Conservation (phyloP, 2,113 vertebrate genomes). For the Peromyscus californicus region DNA sequence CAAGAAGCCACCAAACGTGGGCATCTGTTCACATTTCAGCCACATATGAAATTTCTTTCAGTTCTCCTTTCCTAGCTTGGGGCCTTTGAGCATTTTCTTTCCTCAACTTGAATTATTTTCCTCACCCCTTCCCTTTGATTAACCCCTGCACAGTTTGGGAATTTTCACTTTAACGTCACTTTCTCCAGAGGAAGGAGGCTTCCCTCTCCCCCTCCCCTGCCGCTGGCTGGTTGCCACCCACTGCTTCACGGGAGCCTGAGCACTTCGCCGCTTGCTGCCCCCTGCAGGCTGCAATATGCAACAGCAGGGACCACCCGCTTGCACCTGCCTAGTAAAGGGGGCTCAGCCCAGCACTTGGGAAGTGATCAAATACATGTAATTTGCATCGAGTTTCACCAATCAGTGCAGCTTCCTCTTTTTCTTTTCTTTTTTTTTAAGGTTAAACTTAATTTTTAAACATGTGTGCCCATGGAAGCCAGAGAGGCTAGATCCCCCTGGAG, state of each 20-base stretch:
- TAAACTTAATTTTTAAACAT: background rate
- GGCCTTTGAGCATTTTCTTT: background rate
- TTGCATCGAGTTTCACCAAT: constrained; percentile 16
- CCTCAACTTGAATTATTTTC: constrained; percentile 17
- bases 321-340: background rate
- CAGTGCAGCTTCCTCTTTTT: constrained; percentile 28
- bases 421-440: background rate
- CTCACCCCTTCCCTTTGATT: background rate
- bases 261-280: background rate
- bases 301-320: background rate
- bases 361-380: background rate
- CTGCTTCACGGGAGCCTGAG: background rate
- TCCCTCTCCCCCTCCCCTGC: fast-evolving
- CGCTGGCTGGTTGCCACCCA: background rate
- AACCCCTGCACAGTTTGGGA: background rate
- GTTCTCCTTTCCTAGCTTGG: background rate
- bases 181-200: background rate
- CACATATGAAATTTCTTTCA: background rate
- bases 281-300: background rate
- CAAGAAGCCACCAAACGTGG: background rate
- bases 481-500: background rate
- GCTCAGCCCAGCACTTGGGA: background rate
- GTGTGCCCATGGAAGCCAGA: background rate
- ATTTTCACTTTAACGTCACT: background rate
- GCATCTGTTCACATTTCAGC: background rate